Evolutionary conservation across 2,113 vertebrate genomes (phyloP).

Genomic region (Tapirus terrestris): DNA sequence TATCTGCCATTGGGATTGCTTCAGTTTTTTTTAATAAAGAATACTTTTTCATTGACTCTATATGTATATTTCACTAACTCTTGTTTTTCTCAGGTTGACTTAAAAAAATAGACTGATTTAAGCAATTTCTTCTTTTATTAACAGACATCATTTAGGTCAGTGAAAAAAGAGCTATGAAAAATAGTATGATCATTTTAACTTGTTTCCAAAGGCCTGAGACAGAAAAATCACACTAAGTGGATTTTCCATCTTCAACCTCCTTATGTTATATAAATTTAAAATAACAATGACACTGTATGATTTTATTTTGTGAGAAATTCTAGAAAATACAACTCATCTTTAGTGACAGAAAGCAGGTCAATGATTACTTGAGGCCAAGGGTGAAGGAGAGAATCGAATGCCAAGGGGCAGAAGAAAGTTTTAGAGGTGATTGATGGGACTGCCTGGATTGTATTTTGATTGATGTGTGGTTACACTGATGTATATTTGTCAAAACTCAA

Average conservation of each 20-base stretch:
- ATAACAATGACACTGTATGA: background rate
- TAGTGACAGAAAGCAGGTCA: background rate
- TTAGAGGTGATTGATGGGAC: background rate
- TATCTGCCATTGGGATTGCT: background rate
- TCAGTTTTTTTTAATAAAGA: background rate
- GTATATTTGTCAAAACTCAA: conserved; percentile 35
- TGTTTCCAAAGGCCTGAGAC: background rate
- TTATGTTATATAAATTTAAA: conserved; percentile 40
- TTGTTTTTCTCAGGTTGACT: conserved; percentile 1
- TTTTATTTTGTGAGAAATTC: conserved; percentile 47
- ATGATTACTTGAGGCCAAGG: background rate
- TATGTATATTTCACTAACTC: background rate
- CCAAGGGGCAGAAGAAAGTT: background rate
- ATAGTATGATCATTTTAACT: conserved; percentile 27
- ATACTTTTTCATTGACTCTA: conserved; percentile 22
- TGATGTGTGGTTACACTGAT: background rate
- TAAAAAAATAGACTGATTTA: background rate
- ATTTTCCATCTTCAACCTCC: background rate
- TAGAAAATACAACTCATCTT: conserved; percentile 20
- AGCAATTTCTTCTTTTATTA: conserved; percentile 25
- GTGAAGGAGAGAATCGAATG: background rate
- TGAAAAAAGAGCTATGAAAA: conserved; percentile 28
- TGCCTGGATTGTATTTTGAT: conserved; percentile 44
- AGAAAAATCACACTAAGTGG: background rate
- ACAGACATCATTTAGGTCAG: background rate